Conservation (phyloP, 2,888 invertebrate genomes). For the Harpalus rufipes region DNA sequence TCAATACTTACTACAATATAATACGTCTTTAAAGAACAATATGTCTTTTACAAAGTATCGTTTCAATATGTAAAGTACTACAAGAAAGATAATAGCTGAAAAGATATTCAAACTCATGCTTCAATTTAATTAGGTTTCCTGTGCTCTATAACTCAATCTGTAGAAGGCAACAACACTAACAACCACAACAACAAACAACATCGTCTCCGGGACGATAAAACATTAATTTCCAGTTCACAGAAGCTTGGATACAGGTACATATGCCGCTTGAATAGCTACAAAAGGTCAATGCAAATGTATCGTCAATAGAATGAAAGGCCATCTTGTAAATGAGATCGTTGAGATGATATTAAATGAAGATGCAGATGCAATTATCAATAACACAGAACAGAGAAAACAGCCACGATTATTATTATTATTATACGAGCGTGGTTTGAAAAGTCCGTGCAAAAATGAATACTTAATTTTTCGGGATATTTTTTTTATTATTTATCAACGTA, state of each 20-base stretch:
- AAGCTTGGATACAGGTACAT: slow-evolving; percentile 21
- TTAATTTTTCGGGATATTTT: too few relatives aligned
- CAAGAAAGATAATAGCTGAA: neutral
- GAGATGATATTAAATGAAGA: neutral
- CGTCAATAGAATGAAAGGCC: slow-evolving; percentile 55
- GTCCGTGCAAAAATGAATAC: too few relatives aligned
- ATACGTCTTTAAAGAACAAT: too few relatives aligned
- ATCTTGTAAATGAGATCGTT: slow-evolving; percentile 13
- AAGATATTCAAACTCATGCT: slow-evolving; percentile 3
- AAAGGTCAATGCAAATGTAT: slow-evolving; percentile 54
- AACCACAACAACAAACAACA: slow-evolving; percentile 41
- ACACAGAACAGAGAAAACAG: neutral
- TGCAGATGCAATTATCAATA: slow-evolving; percentile 8
- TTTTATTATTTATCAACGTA: too few relatives aligned
- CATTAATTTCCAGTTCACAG: slow-evolving; percentile 43
- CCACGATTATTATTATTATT: neutral
- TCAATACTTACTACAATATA: too few relatives aligned
- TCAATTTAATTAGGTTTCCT: slow-evolving; percentile 33
- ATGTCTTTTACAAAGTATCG: too few relatives aligned
- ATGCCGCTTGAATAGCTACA: slow-evolving; percentile 30
- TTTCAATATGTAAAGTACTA: neutral
- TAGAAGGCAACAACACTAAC: slow-evolving; percentile 33
- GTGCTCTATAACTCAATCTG: slow-evolving; percentile 17
- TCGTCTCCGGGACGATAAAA: slow-evolving; percentile 24
- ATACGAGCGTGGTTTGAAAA: too few relatives aligned